Evolutionary conservation across 2,113 vertebrate species (phyloP).

Genomic region (Sciurus niger): DNA sequence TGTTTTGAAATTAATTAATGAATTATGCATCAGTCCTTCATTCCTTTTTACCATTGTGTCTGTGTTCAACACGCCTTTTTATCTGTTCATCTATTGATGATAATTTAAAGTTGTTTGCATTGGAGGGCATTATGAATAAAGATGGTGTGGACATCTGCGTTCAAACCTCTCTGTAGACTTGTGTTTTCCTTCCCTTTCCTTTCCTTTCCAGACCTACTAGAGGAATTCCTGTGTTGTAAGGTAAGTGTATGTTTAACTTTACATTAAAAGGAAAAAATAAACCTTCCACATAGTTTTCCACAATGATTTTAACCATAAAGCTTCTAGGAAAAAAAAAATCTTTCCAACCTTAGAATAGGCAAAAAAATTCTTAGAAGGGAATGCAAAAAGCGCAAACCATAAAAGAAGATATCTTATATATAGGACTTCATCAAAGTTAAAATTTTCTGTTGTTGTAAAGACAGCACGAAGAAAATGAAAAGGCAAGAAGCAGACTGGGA

Average conservation of each 20-base stretch:
- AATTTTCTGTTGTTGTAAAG: conserved; percentile 51
- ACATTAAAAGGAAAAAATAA: not conserved
- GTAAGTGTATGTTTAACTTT: conserved; percentile 26
- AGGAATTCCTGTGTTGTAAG: not conserved
- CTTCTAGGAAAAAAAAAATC: conserved; percentile 1
- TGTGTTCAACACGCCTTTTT: not conserved
- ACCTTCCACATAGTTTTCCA: not conserved
- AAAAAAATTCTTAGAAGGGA: not conserved
- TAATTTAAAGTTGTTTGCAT: not conserved
- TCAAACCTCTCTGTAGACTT: conserved; percentile 21
- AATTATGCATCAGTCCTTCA: not conserved
- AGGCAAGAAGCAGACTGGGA: conserved; percentile 63
- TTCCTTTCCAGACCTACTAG: conserved; percentile 13
- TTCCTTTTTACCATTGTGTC: not conserved
- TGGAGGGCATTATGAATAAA: not conserved
- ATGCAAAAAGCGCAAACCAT: conserved; percentile 51
- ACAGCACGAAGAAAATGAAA: conserved; percentile 65
- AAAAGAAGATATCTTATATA: conserved; percentile 13
- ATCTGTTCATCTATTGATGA: not conserved
- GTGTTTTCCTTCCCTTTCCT: conserved; percentile 22
- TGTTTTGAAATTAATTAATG: not conserved
- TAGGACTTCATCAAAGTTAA: conserved; percentile 54
- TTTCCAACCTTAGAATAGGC: conserved; percentile 25
- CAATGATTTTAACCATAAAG: conserved; percentile 56
- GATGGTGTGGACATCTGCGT: not conserved